Percentiles rank a stretch among this genome's conserved stretches.
Conservation (phyloP, 2,113 vertebrate genomes). For the Tylochromis polylepis region DNA sequence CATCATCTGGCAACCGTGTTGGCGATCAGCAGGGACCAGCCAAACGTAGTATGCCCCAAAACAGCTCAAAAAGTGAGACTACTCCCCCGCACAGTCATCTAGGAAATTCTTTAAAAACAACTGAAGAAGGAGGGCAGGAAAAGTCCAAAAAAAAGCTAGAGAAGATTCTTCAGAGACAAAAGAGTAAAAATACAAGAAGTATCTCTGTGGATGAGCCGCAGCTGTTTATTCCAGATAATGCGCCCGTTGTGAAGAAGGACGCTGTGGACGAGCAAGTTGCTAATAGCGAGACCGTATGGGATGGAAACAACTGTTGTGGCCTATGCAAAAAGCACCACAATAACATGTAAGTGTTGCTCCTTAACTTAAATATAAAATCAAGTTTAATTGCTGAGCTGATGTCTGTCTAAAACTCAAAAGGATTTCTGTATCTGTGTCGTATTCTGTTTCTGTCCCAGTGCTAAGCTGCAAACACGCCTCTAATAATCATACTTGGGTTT, state of each 20-base stretch:
- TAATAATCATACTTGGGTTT: neutral
- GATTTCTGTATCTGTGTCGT: neutral
- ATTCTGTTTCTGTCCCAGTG: neutral
- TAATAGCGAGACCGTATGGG: constrained; percentile 82
- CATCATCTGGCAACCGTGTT: constrained; percentile 13
- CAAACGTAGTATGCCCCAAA: constrained; percentile 25
- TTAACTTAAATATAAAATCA: neutral
- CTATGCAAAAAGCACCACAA: constrained; percentile 94
- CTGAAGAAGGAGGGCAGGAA: constrained; percentile 77
- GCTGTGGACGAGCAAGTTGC: constrained; percentile 76
- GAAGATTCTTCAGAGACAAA: constrained; percentile 82
- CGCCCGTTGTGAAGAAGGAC: constrained; percentile 85
- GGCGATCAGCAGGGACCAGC: constrained; percentile 36
- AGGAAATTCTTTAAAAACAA: constrained; percentile 57
- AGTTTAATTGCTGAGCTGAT: neutral
- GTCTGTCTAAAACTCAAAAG: neutral
- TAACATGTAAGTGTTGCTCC: constrained; percentile 76
- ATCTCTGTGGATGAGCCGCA: constrained; percentile 94
- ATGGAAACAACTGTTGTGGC: constrained; percentile 91
- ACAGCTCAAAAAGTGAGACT: constrained; percentile 24
- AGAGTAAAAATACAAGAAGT: constrained; percentile 82
- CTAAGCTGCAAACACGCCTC: neutral
- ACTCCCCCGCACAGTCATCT: constrained; percentile 7
- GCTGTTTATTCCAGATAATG: constrained; percentile 96
- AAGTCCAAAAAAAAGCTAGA: constrained; percentile 84